Evolutionary conservation across 2,797 vertebrate genomes (phyloP).

Genomic region (Lepus oiostolus): DNA sequence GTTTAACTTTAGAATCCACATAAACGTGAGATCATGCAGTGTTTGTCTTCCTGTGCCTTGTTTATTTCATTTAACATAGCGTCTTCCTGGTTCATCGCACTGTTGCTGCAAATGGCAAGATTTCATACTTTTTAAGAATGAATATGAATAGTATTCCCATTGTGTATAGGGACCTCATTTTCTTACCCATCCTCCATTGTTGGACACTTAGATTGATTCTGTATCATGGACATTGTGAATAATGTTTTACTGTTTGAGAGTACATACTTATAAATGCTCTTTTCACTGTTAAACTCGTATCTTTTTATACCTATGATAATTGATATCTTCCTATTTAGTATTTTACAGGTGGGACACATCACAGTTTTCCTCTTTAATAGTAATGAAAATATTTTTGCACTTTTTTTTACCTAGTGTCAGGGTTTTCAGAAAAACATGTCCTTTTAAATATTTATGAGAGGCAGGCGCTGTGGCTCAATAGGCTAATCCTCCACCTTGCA

Average conservation of each 20-base stretch:
- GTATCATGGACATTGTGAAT: not conserved
- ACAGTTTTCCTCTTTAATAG: conserved; percentile 34
- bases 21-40: no score
- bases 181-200: not conserved
- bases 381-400: conserved; percentile 14
- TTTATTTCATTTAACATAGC: not conserved
- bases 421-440: conserved; percentile 33
- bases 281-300: not conserved
- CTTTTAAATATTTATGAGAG: no score
- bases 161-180: not conserved
- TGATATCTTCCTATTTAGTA: not conserved
- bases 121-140: not conserved
- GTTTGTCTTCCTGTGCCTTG: not conserved
- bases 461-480: no score
- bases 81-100: not conserved
- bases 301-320: conserved; percentile 41
- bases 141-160: not conserved
- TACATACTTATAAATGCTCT: not conserved
- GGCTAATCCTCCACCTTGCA: no score
- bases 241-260: not conserved
- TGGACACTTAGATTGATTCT: no score
- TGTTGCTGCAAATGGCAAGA: not conserved
- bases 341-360: conserved; percentile 19
- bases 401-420: not conserved
- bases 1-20: not conserved